Percentiles rank a stretch among this genome's conserved stretches.
Conservation (phyloP, 2,113 vertebrate species). For the Lipotes vexillifer region DNA sequence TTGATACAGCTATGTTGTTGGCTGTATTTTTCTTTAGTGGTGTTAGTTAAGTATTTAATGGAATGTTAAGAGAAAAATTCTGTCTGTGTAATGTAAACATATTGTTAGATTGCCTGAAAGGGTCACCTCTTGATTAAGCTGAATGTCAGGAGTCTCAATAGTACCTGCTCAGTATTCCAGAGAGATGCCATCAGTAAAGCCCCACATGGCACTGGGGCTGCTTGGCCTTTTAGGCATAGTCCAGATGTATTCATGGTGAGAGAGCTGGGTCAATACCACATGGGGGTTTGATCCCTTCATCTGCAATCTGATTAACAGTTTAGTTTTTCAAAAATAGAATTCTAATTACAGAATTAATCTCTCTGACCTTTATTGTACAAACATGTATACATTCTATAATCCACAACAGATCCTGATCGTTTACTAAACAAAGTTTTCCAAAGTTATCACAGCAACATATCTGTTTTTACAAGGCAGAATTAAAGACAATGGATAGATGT, state of each 20-base stretch:
- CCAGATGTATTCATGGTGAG: constrained; percentile 45
- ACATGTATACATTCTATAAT: constrained; percentile 44
- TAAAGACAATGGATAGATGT: not conserved
- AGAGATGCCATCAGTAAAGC: constrained; percentile 50
- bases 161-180: constrained; percentile 63
- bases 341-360: constrained; percentile 69
- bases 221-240: constrained; percentile 54
- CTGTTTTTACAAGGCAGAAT: not conserved
- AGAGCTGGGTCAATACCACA: not conserved
- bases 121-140: constrained; percentile 76
- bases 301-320: constrained; percentile 21
- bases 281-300: not conserved
- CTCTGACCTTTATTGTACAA: constrained; percentile 73
- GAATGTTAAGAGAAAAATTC: constrained; percentile 59
- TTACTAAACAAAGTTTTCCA: constrained; percentile 4
- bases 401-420: not conserved
- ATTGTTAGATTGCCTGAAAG: constrained; percentile 48
- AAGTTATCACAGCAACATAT: not conserved
- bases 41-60: constrained; percentile 73
- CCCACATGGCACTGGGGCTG: not conserved
- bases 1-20: constrained; percentile 43
- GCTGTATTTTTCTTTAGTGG: constrained; percentile 47
- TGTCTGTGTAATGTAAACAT: constrained; percentile 57
- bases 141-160: constrained; percentile 73
- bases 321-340: constrained; percentile 49